These are phyloP conservation scores for Erannis defoliaria DNA, from an alignment of 2,888 invertebrate species.

Conservation along the genomic window DNA sequence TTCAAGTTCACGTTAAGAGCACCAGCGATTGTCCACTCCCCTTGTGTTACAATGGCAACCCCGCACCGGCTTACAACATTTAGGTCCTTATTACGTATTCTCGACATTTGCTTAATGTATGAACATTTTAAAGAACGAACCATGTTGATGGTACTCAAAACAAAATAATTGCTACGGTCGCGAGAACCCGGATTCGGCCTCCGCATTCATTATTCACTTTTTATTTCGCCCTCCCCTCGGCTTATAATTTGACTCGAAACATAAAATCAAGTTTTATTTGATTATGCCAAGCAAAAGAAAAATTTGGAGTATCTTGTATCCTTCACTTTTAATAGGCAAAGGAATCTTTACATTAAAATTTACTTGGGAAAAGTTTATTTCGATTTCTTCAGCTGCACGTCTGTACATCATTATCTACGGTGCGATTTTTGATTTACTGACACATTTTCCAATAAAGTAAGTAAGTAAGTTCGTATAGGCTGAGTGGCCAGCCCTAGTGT, in stretches of 20 bases:
- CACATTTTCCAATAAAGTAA: conserved; percentile 30
- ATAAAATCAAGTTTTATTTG: conserved; percentile 86
- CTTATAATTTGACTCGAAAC: conserved; percentile 86
- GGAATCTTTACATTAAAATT: conserved; percentile 67
- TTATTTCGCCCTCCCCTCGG: conserved; percentile 83
- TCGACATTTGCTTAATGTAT: conserved; percentile 85
- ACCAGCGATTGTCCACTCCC: conserved; percentile 64
- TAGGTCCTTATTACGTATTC: conserved; percentile 83
- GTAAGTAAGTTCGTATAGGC: too few species aligned
- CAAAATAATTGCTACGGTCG: conserved; percentile 86
- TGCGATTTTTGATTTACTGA: conserved; percentile 28
- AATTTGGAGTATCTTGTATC: conserved; percentile 74
- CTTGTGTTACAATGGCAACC: conserved; percentile 69
- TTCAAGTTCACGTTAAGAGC: conserved; percentile 33
- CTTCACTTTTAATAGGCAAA: conserved; percentile 75
- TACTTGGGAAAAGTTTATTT: conserved; percentile 63
- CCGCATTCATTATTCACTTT: conserved; percentile 86
- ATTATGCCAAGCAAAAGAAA: conserved; percentile 79
- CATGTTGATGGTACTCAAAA: conserved; percentile 86
- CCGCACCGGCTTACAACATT: conserved; percentile 77
- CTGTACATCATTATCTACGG: conserved; percentile 37
- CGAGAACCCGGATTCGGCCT: conserved; percentile 82
- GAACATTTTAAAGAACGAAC: conserved; percentile 85
- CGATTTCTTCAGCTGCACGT: conserved; percentile 50
- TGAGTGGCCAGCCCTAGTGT: too few species aligned